Evolutionary conservation across 1,140 invertebrate species (phyloP).

Genomic region (Drosophila gunungcola): DNA sequence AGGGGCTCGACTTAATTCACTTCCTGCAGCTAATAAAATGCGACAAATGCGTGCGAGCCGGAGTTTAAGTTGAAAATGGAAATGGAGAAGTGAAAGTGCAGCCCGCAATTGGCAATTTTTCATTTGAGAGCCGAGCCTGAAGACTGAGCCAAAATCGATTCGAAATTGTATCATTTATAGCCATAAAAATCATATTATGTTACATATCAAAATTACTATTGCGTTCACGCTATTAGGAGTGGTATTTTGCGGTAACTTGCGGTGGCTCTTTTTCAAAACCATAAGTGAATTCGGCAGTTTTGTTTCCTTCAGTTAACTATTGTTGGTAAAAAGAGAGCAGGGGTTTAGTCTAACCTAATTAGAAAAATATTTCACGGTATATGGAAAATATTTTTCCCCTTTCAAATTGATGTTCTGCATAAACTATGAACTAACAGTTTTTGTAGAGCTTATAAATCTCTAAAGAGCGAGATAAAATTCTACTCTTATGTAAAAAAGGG

Average conservation of each 20-base stretch:
- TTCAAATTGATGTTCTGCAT: not conserved
- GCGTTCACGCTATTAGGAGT: slow-evolving; percentile 15
- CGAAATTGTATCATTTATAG: slow-evolving; percentile 46
- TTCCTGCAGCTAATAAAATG: slow-evolving; percentile 69
- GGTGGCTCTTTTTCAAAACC: not conserved
- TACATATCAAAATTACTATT: slow-evolving; percentile 34
- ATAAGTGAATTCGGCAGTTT: not conserved
- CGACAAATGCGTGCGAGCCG: slow-evolving; percentile 63
- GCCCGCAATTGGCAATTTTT: slow-evolving; percentile 50
- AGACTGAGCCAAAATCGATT: slow-evolving; percentile 24
- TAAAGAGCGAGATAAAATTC: no score
- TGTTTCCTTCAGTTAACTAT: not conserved
- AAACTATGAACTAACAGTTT: no score
- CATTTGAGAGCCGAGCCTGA: slow-evolving; percentile 10
- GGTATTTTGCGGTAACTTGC: slow-evolving; percentile 22
- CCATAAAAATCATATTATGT: slow-evolving; percentile 43
- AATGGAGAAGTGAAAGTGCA: slow-evolving; percentile 72
- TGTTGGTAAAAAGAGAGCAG: not conserved
- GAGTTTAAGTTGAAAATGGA: slow-evolving; percentile 53
- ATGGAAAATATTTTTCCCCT: not conserved
- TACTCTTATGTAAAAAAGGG: no score
- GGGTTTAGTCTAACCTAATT: not conserved
- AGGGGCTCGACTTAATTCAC: slow-evolving; percentile 31
- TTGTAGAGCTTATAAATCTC: no score
- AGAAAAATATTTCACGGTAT: not conserved